Base-by-base conservation (phyloP, 2,888 invertebrate species). In the Scaptomyza caliginosa region DNA sequence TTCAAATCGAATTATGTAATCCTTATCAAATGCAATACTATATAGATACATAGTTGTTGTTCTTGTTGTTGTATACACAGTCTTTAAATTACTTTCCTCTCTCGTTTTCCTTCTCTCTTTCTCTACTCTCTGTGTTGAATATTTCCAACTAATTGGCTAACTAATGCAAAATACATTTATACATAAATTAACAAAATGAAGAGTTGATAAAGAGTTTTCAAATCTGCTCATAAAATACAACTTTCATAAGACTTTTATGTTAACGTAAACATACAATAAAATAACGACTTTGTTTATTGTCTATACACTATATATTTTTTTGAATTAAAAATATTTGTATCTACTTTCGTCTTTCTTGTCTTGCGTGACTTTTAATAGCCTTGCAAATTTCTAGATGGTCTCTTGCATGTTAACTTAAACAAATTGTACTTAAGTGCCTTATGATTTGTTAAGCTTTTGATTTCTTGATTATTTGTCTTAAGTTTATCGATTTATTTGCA, bases 31-130 rank as follows among this genome's bases (percentile, higher is more conserved):
- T 80, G 78, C 67, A 76, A 69, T 79, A 34, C 8, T 34, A 84
- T 74, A 81, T 86, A 78, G 74, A 77, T 77, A 78, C 73, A 76
- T 88, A 77, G 84, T 87, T 87, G 88, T 88, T 88, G 88, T 88
- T 88, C 86, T 88, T 87, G 88, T 88, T 87, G 86, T 88, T 88
- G 87, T 86, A 84, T 66, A 63, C 79, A 84, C 83, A 74, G 40
- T 55, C 45, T 50, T 45, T 48, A 24, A 36, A 28, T 52, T 46
- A 32, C 13, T 39, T 60, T 30, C 28, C 5, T 34, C 45, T 51
- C 13, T 57, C 17, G 13, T 10, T 52, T 39, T 46, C 16, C n/a
- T n/a, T n/a, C n/a, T n/a, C n/a, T n/a, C n/a, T n/a, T 48, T 46
- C 51, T 36, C n/a, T 34, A 52, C 65, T 55, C 24, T 34, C 8